Base-by-base conservation (phyloP, 1,140 invertebrate species). In the Halotydeus destructor region DNA sequence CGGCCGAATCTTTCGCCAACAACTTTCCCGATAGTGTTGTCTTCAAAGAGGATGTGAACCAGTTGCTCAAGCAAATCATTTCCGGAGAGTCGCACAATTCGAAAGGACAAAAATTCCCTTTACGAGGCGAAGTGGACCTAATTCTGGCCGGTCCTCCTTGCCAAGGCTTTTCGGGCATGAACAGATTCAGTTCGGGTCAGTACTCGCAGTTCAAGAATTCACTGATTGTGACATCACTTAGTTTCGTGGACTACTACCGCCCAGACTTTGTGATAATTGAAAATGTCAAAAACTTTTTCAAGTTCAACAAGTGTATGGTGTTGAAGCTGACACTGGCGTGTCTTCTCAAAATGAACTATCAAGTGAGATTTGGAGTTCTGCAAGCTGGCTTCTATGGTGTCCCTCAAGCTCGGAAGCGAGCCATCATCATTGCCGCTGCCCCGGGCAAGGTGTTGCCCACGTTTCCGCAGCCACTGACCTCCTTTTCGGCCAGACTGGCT, bases 141-240 rank as follows among this genome's bases (percentile, higher is more conserved):
- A 55, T 88, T 3, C 80, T 78, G 55, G 83, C 81, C 27, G 81
- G 82, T 4, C 82, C 82, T n/a, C 82, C 82, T 1, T 88, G 82
- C 57, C 83, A 88, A 61, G 82, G 82, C 0, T 88, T 85, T 57
- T 81, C 76, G 46, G 78, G 76, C 21, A 83, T 86, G 78, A 86
- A 86, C 60, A 63, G 80, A 16, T 86, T 86, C 55, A 85, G 80
- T 59, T 74, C 71, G 0, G 60, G 78, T n/a, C 75, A 84, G 50
- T 85, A 84, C 59, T 84, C 80, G 1, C 64, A 72, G 22, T 85
- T 86, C 51, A 59, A 69, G 66, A 86, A 84, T 57, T 85, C 81
- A 0, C 60, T 86, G 1, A 72, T 86, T n/a, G 75, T 75, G 0
- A 74, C 79, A 0, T 84, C 73, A 55, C 60, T 86, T 2, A 80